Evolutionary conservation across 2,113 vertebrate species (phyloP), one percentile per base, ranked within the genome.

Genomic region (Furnarius figulus): DNA sequence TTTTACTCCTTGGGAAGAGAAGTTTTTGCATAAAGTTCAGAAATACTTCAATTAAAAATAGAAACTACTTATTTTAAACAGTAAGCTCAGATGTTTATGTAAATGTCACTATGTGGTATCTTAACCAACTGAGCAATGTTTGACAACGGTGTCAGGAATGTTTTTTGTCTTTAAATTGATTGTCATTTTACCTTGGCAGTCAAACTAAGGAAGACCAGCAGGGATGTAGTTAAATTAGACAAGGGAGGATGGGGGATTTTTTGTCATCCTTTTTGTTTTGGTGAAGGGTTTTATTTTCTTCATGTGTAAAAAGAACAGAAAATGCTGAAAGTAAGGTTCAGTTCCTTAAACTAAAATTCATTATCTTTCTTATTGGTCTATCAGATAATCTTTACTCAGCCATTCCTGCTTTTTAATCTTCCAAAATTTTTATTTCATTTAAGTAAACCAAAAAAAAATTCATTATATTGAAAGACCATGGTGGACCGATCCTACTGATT

Each of bases 191-290:
- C 75, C 12, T 33, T 12, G 11, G 3, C n/a, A 76, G 3, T 37
- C 61, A 89, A 83, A 68, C 55, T 42, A 71, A 50, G 56, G 12
- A 71, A 63, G 39, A 82, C 4, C 27, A 44, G 4, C 25, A 35
- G 7, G 15, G 50, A 70, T 52, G 20, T 4, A 62, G 5, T 55
- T 73, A 66, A 66, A 70, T 1, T 9, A n/a, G 40, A 15, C 5
- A 47, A 46, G 28, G 37, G n/a, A 56, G 10, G 9, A 5, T 2
- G 37, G 12, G 2, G 8, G 0, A 3, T n/a, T 10, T 59, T 52
- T 30, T 39, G 14, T n/a, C 0, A 1, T n/a, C 74, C 12, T 0
- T 31, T 87, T 53, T 18, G 3, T 24, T 75, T 90, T 67, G 16
- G 5, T 73, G n/a, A 46, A 88, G 10, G 4, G 1, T 24, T 85